Evolutionary conservation across 2,797 vertebrate genomes (phyloP), one percentile per base, ranked within the genome.

Genomic region (Pipistrellus pygmaeus): DNA sequence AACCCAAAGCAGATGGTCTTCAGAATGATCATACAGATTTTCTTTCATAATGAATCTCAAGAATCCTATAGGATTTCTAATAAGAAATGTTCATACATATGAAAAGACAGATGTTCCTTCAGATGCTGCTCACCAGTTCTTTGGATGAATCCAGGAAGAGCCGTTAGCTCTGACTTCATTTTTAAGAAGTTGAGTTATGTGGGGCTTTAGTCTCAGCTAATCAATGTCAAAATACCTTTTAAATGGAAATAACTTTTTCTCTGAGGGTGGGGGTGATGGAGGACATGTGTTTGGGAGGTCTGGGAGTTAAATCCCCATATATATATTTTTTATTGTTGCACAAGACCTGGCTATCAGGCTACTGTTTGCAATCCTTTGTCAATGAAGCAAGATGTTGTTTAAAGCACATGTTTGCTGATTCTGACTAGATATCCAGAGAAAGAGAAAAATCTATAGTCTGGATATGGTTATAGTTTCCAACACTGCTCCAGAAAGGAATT

Each of bases 1-100:
- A 93, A 96, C 96, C 72, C 91, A 93, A 95, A 98, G 94, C 97
- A 98, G 97, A 98, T 98, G 97, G 97, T 97, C 96, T 97, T 97
- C 96, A 88, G 94, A 97, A 98, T 96, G 96, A 97, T 98, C 93
- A 82, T 95, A 96, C 93, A 96, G 95, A 97, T 95, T 94, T 41
- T 97, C 53, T 91, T 57, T 93, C 93, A 64, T 97, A 98, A 98
- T 92, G 96, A 98, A 97, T 91, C 87, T 95, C 68, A 93, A 93
- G 87, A 97, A 98, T 97, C 94, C 96, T 97, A n/a, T 69, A 97
- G 93, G 97, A 97, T 96, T 98, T 97, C 57, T 75, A 97, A 93
- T 68, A 96, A 97, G 97, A 96, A 68, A 80, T 91, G 60, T 84
- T 97, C 95, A 97, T 96, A 96, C 64, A 94, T 96, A 96, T 94